Evolutionary conservation across 2,888 invertebrate species (phyloP), one percentile per base, ranked within the genome.

Genomic region (Acrobasis consociella): DNA sequence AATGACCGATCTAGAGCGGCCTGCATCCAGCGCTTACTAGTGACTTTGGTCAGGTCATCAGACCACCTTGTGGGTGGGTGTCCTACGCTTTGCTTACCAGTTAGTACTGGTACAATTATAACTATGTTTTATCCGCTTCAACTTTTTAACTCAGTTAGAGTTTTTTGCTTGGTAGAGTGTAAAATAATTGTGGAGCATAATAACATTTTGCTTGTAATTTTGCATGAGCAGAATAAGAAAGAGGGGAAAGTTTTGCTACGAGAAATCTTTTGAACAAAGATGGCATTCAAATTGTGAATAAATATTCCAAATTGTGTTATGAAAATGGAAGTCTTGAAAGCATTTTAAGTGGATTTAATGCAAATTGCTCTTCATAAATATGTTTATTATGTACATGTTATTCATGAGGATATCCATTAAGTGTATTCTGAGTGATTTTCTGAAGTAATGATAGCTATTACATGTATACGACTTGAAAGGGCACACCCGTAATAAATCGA

Each of bases 151-250:
- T 16, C 11, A 16, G 10, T 3, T 39, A 9, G 16, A 39, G 9
- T 56, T 46, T 42, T 56, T 55, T 16, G 11, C 55, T 55, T 39
- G 3, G 16, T 9, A 46, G 56, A 56, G 56, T 56, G 42, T 17
- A 17, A 56, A 22, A 46, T 22, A 56, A 56, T 56, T 42, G 55
- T 42, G 39, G 55, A 13, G 1, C 55, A 17, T 56, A 56, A 56
- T 56, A 42, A 56, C 55, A 42, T 17, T 17, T 17, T 46, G 42
- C 13, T 42, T 56, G 42, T 56, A 56, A 56, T 56, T 56, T 56
- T 56, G 56, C 56, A 56, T 56, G 56, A 42, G 56, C 42, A 42
- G 42, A 56, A 42, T 56, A 56, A 56, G 42, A 42, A 56, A 56
- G 22, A 17, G 17, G 38, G 56, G 56, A 13, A 56, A 46, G 42